Percentiles rank a stretch among this genome's conserved stretches.
phyloP scores from a whole-genome alignment of 1,140 invertebrate genomes.

The Pachyrhynchus sulphureomaculatus region DNA sequence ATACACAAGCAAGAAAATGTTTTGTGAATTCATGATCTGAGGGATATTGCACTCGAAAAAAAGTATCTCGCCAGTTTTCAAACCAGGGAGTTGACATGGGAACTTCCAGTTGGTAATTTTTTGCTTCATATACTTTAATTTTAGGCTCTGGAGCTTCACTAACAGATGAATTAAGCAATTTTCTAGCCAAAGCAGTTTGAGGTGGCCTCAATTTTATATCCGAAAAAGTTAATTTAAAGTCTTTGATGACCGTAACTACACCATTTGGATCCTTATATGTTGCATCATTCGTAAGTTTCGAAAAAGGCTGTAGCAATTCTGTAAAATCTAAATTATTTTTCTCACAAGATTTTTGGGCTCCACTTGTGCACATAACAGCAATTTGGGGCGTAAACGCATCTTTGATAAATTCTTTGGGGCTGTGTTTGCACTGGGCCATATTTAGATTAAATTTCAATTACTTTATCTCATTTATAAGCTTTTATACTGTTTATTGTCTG shows the following conservation, averaged over 20 bases:
- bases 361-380: conserved; percentile 77
- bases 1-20: conserved; percentile 88
- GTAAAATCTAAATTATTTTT: conserved; percentile 91
- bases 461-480: no score
- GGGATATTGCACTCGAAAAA: conserved; percentile 84
- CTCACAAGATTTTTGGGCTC: conserved; percentile 79
- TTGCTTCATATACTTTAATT: conserved; percentile 57
- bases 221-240: conserved; percentile 77
- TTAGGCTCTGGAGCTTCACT: conserved; percentile 69
- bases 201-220: conserved; percentile 80
- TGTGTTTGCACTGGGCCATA: conserved; percentile 67
- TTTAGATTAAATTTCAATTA: conserved; percentile 6
- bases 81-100: conserved; percentile 89
- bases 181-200: conserved; percentile 79
- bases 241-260: conserved; percentile 68
- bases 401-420: conserved; percentile 83
- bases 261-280: conserved; percentile 83
- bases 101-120: conserved; percentile 61
- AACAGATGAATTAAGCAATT: conserved; percentile 85
- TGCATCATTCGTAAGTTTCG: conserved; percentile 74
- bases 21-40: conserved; percentile 95
- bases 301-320: conserved; percentile 89
- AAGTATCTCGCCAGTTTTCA: conserved; percentile 91
- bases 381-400: conserved; percentile 87
- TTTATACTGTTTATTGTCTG: no score